phyloP scores from a whole-genome alignment of 2,113 vertebrate species.

The Pogonocichla stellata region DNA sequence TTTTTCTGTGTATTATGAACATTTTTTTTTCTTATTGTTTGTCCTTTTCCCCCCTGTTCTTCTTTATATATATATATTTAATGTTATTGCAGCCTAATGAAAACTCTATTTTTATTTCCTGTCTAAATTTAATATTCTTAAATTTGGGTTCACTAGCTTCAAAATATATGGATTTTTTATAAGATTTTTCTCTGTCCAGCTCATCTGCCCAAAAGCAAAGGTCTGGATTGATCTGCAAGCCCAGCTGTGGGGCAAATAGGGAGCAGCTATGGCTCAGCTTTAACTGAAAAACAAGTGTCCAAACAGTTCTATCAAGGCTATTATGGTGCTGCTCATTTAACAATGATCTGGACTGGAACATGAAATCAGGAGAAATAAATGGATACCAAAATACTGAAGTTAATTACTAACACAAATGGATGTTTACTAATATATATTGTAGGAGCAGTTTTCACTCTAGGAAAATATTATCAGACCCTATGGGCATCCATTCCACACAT shows the following conservation, averaged over 20 bases:
- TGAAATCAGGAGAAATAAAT: slow-evolving; percentile 67
- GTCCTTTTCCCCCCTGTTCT: fast-evolving
- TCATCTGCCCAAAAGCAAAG: background rate
- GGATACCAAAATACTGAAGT: slow-evolving; percentile 55
- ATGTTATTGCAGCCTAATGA: background rate
- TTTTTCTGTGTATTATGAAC: background rate
- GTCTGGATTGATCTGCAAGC: background rate
- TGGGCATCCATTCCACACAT: slow-evolving; percentile 37
- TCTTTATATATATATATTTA: background rate
- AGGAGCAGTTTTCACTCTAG: slow-evolving; percentile 61
- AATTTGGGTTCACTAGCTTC: background rate
- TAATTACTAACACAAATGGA: slow-evolving; percentile 69
- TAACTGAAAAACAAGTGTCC: background rate
- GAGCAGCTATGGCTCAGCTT: background rate
- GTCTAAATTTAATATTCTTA: background rate
- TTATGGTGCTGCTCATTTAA: slow-evolving; percentile 6
- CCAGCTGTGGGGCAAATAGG: background rate
- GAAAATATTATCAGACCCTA: slow-evolving; percentile 72
- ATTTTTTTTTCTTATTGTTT: background rate
- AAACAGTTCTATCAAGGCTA: background rate
- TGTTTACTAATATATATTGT: slow-evolving; percentile 69
- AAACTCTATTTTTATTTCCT: background rate
- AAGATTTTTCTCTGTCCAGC: background rate
- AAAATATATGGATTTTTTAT: background rate
- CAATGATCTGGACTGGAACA: slow-evolving; percentile 41